Conservation (phyloP, 2,113 vertebrate genomes). For the Mus musculus region DNA sequence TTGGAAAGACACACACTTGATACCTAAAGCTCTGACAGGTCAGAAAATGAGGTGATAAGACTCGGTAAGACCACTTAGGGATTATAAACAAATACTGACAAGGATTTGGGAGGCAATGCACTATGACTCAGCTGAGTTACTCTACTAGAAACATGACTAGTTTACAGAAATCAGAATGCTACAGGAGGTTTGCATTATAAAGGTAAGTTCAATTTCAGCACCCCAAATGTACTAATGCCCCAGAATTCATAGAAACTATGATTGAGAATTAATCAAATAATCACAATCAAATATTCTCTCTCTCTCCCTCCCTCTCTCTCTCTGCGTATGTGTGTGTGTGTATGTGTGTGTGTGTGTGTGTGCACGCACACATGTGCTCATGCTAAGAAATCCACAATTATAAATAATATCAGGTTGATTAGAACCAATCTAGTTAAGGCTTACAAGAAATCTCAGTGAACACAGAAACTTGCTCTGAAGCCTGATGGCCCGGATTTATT, state of each 20-base stretch:
- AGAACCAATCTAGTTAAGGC: background rate
- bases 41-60: slow-evolving; percentile 33
- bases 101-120: background rate
- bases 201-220: slow-evolving; percentile 18
- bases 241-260: background rate
- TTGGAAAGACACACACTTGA: background rate
- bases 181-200: background rate
- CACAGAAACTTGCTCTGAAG: background rate
- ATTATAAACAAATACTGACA: slow-evolving; percentile 37
- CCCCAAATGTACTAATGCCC: slow-evolving; percentile 4
- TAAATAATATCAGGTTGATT: background rate
- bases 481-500: too few species aligned
- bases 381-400: background rate
- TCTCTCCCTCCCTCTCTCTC: too few species aligned
- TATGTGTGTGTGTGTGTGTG: background rate
- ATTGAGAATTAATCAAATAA: background rate
- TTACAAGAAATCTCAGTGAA: too few species aligned
- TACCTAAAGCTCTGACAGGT: background rate
- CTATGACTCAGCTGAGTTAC: slow-evolving; percentile 18
- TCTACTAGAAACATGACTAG: background rate
- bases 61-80: background rate
- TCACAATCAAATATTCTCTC: background rate
- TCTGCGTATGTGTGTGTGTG: background rate
- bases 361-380: background rate
- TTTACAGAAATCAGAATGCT: slow-evolving; percentile 44